Percentiles rank a stretch among this genome's conserved stretches.
Evolutionary conservation across 2,797 vertebrate species (phyloP).

Genomic region (Eurystomus glaucurus): DNA sequence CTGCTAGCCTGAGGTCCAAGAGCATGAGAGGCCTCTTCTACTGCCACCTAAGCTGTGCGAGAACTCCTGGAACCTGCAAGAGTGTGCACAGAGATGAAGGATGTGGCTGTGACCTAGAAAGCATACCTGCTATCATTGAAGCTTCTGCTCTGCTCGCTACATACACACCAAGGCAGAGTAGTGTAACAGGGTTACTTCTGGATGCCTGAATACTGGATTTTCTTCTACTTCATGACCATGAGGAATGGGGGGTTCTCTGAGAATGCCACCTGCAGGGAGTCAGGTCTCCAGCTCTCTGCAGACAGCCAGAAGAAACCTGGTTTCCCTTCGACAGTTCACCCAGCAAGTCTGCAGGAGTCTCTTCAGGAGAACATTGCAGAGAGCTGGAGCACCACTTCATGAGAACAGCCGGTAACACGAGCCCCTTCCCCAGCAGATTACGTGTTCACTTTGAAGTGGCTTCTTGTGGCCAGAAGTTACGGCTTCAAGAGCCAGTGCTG

Average conservation of each 20-base stretch:
- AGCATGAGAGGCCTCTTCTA: neutral
- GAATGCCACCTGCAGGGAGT: neutral
- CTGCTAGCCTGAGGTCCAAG: neutral
- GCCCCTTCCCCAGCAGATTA: neutral
- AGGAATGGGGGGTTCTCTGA: neutral
- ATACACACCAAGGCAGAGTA: rapidly evolving
- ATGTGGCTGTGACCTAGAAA: neutral
- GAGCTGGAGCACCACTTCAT: neutral
- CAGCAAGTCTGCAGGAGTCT: neutral
- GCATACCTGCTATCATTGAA: neutral
- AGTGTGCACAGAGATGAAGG: neutral
- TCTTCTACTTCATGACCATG: neutral
- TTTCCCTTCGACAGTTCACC: neutral
- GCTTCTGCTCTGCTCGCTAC: neutral
- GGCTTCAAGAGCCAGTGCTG: neutral
- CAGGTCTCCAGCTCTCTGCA: neutral
- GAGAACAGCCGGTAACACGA: rapidly evolving
- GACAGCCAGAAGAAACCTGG: rapidly evolving
- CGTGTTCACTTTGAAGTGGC: rapidly evolving
- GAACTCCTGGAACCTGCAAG: neutral
- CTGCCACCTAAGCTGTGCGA: neutral
- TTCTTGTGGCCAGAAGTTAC: neutral
- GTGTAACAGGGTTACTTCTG: neutral
- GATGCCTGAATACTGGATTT: neutral
- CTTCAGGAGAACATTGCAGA: neutral